phyloP scores from a whole-genome alignment of 2,797 vertebrate species.

The Neostethus bicornis region DNA sequence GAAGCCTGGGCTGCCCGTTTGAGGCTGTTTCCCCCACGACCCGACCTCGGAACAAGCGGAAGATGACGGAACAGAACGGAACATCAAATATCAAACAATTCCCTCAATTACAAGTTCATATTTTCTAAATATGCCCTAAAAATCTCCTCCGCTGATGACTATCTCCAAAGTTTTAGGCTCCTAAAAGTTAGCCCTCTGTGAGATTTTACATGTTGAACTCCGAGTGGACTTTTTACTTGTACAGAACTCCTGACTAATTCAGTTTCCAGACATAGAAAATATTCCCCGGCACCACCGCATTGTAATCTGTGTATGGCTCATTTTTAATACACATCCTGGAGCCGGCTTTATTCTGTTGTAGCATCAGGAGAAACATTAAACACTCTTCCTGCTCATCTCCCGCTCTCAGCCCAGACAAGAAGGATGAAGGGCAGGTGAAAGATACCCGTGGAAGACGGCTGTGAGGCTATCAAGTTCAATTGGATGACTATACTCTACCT shows the following conservation, averaged over 20 bases:
- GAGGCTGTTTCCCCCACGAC: too few species aligned
- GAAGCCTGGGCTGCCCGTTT: too few species aligned
- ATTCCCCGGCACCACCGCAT: neutral
- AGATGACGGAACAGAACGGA: too few species aligned
- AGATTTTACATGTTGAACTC: neutral
- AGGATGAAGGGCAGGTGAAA: slow-evolving; percentile 50
- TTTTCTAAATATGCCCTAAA: too few species aligned
- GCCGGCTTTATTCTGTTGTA: slow-evolving; percentile 62
- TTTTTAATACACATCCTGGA: slow-evolving; percentile 30
- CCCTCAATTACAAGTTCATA: too few species aligned
- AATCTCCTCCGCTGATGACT: too few species aligned
- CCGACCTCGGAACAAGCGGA: too few species aligned
- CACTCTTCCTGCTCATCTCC: slow-evolving; percentile 66
- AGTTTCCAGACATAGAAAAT: neutral
- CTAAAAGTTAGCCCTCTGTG: neutral
- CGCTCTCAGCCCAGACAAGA: slow-evolving; percentile 43
- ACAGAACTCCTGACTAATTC: neutral
- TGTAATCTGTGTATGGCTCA: slow-evolving; percentile 39
- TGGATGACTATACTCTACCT: slow-evolving; percentile 47
- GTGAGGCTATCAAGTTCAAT: slow-evolving; percentile 60
- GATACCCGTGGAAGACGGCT: slow-evolving; percentile 43
- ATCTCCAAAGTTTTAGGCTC: neutral
- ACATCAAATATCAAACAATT: too few species aligned
- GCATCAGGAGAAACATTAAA: slow-evolving; percentile 73
- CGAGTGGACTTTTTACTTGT: neutral